Percentiles rank a stretch among this genome's conserved stretches.
These are phyloP conservation scores for Pagetopsis macropterus DNA, from an alignment of 2,797 vertebrate genomes.

Conservation along the genomic window DNA sequence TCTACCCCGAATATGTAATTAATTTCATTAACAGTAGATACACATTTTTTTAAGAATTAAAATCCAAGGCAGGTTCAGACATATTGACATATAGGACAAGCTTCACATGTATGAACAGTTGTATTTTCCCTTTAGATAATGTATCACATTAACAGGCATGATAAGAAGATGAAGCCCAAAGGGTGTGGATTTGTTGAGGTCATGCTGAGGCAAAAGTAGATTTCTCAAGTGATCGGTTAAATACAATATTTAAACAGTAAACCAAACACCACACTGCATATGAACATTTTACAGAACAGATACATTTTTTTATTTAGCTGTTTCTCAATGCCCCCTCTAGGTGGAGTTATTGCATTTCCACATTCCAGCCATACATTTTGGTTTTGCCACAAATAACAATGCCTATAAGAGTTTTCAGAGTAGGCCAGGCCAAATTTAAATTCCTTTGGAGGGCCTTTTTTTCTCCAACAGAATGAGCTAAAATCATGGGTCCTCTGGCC, in stretches of 20 bases:
- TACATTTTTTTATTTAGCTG: background rate
- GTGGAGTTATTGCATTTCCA: background rate
- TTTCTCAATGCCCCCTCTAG: background rate
- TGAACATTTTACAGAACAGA: conserved; percentile 6
- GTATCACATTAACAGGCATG: background rate
- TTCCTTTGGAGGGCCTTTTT: background rate
- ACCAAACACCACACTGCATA: background rate
- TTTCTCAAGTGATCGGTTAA: background rate
- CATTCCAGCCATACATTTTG: background rate
- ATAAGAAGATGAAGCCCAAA: background rate
- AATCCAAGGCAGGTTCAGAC: background rate
- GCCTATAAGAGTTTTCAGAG: background rate
- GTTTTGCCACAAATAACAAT: conserved; percentile 5
- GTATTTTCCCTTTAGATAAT: background rate
- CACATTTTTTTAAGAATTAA: conserved; percentile 15
- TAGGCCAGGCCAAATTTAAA: too few species aligned
- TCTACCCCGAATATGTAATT: conserved; percentile 12
- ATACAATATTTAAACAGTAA: background rate
- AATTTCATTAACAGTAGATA: conserved; percentile 60
- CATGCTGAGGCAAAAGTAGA: background rate
- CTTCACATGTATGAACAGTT: background rate
- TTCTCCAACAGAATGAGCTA: background rate
- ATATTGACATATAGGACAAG: background rate
- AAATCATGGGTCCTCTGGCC: background rate
- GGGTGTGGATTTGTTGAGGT: background rate